Conservation (phyloP, 2,797 vertebrate genomes). For the Tolypeutes matacus region DNA sequence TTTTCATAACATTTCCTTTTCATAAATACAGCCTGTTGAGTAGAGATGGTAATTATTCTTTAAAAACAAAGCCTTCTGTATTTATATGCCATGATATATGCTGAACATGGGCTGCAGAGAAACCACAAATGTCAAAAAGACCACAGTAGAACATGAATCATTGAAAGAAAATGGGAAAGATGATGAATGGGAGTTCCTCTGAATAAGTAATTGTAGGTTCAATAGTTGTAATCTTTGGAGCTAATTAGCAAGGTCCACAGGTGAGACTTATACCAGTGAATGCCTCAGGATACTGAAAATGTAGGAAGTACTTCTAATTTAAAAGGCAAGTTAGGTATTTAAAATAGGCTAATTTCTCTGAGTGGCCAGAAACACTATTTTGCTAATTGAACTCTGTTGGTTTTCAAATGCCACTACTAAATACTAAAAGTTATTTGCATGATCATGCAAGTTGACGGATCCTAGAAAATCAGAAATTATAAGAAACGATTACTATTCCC, state of each 20-base stretch:
- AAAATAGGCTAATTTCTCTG: conserved; percentile 38
- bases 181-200: conserved; percentile 15
- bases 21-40: neutral
- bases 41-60: neutral
- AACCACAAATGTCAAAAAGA: neutral
- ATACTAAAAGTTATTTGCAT: conserved; percentile 33
- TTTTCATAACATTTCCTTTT: conserved; percentile 14
- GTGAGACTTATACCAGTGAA: neutral
- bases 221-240: conserved; percentile 44
- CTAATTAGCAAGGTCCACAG: conserved; percentile 71
- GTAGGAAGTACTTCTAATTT: conserved; percentile 42
- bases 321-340: conserved; percentile 62
- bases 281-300: conserved; percentile 38
- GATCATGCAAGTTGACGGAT: neutral
- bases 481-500: neutral
- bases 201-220: conserved; percentile 48
- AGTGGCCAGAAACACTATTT: conserved; percentile 45
- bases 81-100: neutral
- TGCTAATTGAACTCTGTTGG: conserved; percentile 40
- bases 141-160: neutral
- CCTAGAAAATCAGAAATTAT: conserved; percentile 6
- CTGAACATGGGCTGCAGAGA: neutral
- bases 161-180: conserved; percentile 42
- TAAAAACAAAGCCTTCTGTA: neutral
- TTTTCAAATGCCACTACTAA: conserved; percentile 46